Conservation (phyloP, 1,140 invertebrate species). For the Euglossa dilemma region DNA sequence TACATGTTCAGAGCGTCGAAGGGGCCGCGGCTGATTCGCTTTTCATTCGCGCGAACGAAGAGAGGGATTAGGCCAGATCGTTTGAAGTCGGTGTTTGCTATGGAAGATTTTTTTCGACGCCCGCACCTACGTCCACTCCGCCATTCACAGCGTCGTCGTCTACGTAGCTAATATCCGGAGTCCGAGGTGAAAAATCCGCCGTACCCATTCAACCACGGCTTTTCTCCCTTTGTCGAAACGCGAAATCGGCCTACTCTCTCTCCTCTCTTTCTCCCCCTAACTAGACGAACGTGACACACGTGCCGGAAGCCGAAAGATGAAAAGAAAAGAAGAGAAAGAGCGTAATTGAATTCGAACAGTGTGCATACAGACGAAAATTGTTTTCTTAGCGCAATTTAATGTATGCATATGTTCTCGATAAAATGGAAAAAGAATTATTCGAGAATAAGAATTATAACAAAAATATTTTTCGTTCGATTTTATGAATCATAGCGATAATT, state of each 20-base stretch:
- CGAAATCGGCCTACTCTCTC: not conserved
- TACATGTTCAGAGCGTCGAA: not conserved
- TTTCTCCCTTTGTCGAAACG: not conserved
- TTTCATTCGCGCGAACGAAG: not conserved
- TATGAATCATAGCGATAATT: no score
- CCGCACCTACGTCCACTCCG: not conserved
- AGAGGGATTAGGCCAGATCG: not conserved
- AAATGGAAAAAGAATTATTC: no score
- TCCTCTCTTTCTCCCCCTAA: not conserved
- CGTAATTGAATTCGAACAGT: not conserved
- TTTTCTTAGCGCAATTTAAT: no score
- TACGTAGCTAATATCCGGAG: constrained; percentile 33
- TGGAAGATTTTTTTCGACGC: not conserved
- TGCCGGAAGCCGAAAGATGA: not conserved
- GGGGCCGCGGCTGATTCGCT: constrained; percentile 21
- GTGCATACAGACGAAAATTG: not conserved
- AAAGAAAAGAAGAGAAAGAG: not conserved
- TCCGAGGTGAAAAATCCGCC: not conserved
- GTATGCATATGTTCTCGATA: no score
- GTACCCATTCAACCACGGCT: not conserved
- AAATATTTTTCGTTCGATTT: no score
- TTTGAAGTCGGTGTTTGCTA: constrained; percentile 32
- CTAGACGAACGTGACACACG: not conserved
- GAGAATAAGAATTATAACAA: no score
- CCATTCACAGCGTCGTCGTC: not conserved